Evolutionary conservation across 92 coral and sea anemone species (phyloP).

Genomic region (Palythoa grandis): DNA sequence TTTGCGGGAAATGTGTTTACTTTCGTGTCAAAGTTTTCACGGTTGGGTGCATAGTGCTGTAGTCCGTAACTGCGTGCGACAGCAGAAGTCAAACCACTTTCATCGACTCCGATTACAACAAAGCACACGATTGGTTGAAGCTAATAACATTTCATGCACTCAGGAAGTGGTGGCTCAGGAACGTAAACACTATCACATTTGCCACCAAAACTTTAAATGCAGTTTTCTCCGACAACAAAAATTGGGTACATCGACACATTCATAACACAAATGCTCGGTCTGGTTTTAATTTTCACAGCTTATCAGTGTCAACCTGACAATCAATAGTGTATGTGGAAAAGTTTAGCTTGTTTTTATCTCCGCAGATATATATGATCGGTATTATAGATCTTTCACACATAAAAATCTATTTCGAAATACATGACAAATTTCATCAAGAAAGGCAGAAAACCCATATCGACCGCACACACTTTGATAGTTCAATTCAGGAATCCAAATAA

Average conservation of each 20-base stretch:
- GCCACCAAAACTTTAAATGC: neutral
- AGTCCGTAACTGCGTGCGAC: too few species aligned
- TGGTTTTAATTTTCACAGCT: neutral
- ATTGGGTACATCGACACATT: neutral
- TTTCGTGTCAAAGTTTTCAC: too few species aligned
- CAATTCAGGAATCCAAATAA: neutral
- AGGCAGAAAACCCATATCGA: neutral
- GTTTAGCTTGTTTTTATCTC: neutral
- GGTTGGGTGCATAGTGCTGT: too few species aligned
- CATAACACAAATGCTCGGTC: neutral
- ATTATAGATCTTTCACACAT: neutral
- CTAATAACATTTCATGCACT: neutral
- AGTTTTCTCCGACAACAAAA: neutral
- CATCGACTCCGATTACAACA: neutral
- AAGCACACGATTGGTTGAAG: neutral
- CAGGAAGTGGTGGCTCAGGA: neutral
- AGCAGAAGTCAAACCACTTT: too few species aligned
- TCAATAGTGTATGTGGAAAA: neutral
- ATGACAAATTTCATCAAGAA: neutral
- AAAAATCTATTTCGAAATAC: neutral
- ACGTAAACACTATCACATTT: neutral
- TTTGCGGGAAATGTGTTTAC: too few species aligned
- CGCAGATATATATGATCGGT: neutral
- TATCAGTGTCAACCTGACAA: neutral
- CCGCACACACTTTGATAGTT: constrained; percentile 4